Base-by-base conservation (phyloP, 2,888 invertebrate species). In the Acholoe squamosa region DNA sequence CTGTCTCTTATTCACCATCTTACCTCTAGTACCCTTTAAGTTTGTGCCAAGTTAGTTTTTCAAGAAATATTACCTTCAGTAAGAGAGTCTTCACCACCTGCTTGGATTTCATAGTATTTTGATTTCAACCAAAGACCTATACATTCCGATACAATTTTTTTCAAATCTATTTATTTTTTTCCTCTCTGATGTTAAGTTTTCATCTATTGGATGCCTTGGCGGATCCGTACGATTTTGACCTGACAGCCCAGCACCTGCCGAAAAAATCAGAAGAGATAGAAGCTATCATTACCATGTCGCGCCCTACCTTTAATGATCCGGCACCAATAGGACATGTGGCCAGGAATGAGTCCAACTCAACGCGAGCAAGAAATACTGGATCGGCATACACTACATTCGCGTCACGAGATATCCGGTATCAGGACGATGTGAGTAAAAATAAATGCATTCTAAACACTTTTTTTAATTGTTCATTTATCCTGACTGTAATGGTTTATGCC, bases 391-490 rank as follows among this genome's bases (percentile, higher is more conserved):
- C 28, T 28, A 19, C 54, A 3, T 86, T 86, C 33, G 86, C 86
- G 7, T 86, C 86, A 12, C 52, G 86, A 51, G 86, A 86, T 28
- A 86, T 86, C 28, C 86, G 86, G 7, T 86, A 86, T 54, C 52
- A 28, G 25, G 28, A 86, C 28, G 54, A 34, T 33, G 84, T 61
- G 19, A 61, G n/a, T n/a, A 14, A 61, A 61, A 61, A 61, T 61
- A n/a, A 12, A 61, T n/a, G n/a, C 1, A n/a, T 7, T 61, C 5
- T 61, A 61, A 61, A 19, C 3, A 61, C 3, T 61, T 3, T 61
- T 3, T 12, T n/a, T n/a, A 61, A 61, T 61, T n/a, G 43, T 61
- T n/a, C n/a, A n/a, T n/a, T n/a, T n/a, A n/a, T n/a, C n/a, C n/a
- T n/a, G n/a, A n/a, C n/a, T n/a, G n/a, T n/a, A n/a, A n/a, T n/a